Percentiles rank a stretch among this genome's conserved stretches.
phyloP scores from a whole-genome alignment of 1,140 invertebrate genomes.

The Streblospio benedicti region DNA sequence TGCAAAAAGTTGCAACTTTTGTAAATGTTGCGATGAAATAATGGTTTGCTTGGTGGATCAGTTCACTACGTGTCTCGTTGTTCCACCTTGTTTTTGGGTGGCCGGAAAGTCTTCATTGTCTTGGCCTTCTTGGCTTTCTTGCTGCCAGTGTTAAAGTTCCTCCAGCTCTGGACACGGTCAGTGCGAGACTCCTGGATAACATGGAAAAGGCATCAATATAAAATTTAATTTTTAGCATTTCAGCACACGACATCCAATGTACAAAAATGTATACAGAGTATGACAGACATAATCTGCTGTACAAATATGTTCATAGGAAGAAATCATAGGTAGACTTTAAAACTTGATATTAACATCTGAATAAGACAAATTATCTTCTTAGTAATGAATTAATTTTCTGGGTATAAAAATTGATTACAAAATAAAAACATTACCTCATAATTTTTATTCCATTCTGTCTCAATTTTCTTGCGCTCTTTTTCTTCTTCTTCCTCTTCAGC shows the following conservation, averaged over 20 bases:
- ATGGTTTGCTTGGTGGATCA: no score
- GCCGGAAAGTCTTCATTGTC: slow-evolving; percentile 69
- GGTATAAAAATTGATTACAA: background rate
- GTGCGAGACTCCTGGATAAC: slow-evolving; percentile 76
- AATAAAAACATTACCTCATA: slow-evolving; percentile 64
- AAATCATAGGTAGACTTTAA: background rate
- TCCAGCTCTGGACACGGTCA: slow-evolving; percentile 90
- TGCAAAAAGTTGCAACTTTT: no score
- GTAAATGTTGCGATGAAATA: no score
- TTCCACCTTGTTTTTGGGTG: slow-evolving; percentile 92
- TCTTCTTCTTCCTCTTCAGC: slow-evolving; percentile 86
- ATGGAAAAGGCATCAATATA: slow-evolving; percentile 10
- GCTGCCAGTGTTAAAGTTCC: slow-evolving; percentile 61
- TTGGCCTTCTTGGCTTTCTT: slow-evolving; percentile 65
- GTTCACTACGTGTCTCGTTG: no score
- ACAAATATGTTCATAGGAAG: background rate
- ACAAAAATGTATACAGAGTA: background rate
- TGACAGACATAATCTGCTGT: background rate
- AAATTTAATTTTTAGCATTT: slow-evolving; percentile 13
- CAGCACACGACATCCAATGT: background rate
- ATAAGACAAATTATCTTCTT: background rate
- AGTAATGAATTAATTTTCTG: background rate
- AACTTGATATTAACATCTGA: background rate
- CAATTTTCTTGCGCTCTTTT: slow-evolving; percentile 75
- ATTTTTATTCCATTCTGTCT: slow-evolving; percentile 95